Percentiles rank a stretch among this genome's conserved stretches.
Conservation (phyloP, 2,113 vertebrate species). For the Alexandromys fortis region DNA sequence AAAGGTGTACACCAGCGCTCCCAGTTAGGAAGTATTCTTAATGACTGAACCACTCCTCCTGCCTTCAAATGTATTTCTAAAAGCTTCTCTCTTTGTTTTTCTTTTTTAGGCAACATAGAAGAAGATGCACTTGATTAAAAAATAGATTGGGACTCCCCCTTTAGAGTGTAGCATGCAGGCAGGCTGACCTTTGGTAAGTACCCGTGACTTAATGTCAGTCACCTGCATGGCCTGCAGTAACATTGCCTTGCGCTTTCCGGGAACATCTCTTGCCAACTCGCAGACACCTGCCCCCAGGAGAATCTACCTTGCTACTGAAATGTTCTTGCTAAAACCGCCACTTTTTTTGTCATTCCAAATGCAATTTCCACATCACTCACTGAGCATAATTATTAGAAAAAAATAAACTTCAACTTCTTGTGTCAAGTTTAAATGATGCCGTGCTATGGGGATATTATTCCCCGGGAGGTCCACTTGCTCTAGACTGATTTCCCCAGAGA, state of each 20-base stretch:
- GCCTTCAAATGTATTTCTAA: neutral
- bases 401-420: slow-evolving; percentile 73
- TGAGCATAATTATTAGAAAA: slow-evolving; percentile 74
- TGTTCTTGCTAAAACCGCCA: slow-evolving; percentile 58
- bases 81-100: neutral
- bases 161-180: neutral
- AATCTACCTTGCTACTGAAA: slow-evolving; percentile 39
- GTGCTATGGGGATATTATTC: slow-evolving; percentile 61
- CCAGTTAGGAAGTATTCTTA: neutral
- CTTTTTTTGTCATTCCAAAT: slow-evolving; percentile 58
- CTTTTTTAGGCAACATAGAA: neutral
- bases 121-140: neutral
- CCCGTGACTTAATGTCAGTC: neutral
- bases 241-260: neutral
- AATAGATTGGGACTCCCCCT: neutral
- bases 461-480: slow-evolving; percentile 63
- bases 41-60: neutral
- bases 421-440: slow-evolving; percentile 77
- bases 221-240: neutral
- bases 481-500: slow-evolving; percentile 73
- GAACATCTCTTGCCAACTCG: neutral
- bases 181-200: neutral
- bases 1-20: neutral
- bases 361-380: slow-evolving; percentile 62
- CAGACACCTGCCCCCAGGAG: neutral